Base-by-base conservation (phyloP, 2,888 invertebrate species). In the Drosophila fungiperda region DNA sequence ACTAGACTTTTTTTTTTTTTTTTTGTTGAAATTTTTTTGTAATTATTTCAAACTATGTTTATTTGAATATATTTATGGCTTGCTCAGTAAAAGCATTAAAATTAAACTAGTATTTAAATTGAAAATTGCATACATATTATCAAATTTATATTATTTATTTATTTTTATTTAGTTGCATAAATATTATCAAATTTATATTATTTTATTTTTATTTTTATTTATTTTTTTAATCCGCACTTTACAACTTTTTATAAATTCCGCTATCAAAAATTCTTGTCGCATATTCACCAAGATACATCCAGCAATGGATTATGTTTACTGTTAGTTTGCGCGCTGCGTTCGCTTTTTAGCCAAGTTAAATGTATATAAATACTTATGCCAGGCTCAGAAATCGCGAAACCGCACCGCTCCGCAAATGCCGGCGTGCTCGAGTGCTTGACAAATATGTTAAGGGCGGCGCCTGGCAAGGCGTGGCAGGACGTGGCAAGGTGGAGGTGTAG, bases 381-480 rank as follows among this genome's bases (percentile, higher is more conserved):
- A 36, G 35, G 63, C 71, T 71, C 55, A 61, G 63, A 29, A 53
- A 7, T 6, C 40, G 26, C 17, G 45, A 40, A 2, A 38, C 49
- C 38, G 20, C 23, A 59, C 40, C 23, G 23, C 23, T 23, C 23
- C 23, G 42, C 71, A 82, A 82, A 71, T 58, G 78, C 74, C 72
- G 71, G 83, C 76, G 80, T 78, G 68, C 81, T 79, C 83, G 65
- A 87, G 87, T 84, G 86, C 82, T 78, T 82, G 81, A 79, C 86
- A 86, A 86, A 86, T 86, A 86, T 76, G 83, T 70, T 29, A 68
- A 74, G 82, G 82, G 76, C 60, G 50, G 29, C 29, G 29, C 6
- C 49, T 57, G 50, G 38, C 12, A 49, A 29, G 20, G 15, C 45
- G 17, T 29, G 29, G 49, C 29, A 29, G 49, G 4, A 29, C 32